These are phyloP conservation scores for Himalopsyche phryganea DNA, from an alignment of 1,140 invertebrate species.

Conservation along the genomic window DNA sequence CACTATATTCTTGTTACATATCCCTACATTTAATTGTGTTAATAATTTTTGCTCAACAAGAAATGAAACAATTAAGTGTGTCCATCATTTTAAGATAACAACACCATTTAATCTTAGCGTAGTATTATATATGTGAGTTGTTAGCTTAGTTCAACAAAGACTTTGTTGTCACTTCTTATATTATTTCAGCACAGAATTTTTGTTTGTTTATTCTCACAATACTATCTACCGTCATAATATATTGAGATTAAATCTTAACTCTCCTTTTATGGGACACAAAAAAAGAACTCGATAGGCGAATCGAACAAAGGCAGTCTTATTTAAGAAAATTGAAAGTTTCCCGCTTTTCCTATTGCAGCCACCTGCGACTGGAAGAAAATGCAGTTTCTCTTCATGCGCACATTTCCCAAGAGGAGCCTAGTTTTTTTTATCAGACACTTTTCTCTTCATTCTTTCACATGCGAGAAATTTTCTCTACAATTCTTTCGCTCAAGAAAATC, in stretches of 20 bases:
- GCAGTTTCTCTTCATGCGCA: constrained; percentile 11
- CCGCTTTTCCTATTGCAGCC: constrained; percentile 17
- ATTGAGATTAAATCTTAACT: constrained; percentile 17
- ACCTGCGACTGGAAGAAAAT: constrained; percentile 16
- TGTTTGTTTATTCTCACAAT: background rate
- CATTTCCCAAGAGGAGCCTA: constrained; percentile 28
- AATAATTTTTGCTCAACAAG: no score
- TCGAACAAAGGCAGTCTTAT: constrained; percentile 13
- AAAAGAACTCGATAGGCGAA: constrained; percentile 4
- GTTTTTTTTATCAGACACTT: constrained; percentile 23
- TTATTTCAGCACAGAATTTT: constrained; percentile 1
- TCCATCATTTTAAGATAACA: no score
- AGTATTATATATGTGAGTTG: no score
- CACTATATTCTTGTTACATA: no score
- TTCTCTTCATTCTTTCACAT: constrained; percentile 13
- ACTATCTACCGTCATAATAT: constrained; percentile 7
- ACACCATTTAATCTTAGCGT: no score
- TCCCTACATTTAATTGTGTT: no score
- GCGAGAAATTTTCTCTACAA: background rate
- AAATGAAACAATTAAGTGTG: no score
- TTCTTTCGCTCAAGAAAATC: background rate
- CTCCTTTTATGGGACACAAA: constrained; percentile 15
- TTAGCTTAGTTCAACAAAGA: no score
- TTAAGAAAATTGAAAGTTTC: constrained; percentile 31
- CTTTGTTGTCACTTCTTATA: no score